These are phyloP conservation scores for Rhagoletis zephyria DNA, from an alignment of 1,140 invertebrate species.

Conservation along the genomic window DNA sequence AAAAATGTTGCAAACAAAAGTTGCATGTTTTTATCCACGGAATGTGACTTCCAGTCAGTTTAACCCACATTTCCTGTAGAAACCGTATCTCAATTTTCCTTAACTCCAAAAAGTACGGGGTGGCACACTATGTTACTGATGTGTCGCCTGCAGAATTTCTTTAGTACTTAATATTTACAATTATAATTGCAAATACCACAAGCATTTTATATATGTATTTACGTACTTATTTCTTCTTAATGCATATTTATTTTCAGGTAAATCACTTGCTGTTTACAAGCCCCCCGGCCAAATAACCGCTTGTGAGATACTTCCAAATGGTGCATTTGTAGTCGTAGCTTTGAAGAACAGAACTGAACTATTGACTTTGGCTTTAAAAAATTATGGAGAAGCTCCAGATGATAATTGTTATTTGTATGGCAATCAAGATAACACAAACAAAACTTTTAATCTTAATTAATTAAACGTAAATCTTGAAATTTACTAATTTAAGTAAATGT, in stretches of 20 bases:
- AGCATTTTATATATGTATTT: neutral
- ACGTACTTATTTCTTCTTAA: conserved; percentile 11
- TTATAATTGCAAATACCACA: no score
- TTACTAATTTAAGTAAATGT: neutral
- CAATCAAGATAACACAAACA: conserved; percentile 71
- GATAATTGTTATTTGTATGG: conserved; percentile 69
- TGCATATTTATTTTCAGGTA: conserved; percentile 75
- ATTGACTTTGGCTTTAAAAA: conserved; percentile 78
- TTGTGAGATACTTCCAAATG: conserved; percentile 83
- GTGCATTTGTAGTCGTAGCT: conserved; percentile 81
- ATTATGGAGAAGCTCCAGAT: conserved; percentile 70
- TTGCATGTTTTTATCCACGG: no score
- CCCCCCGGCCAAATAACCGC: conserved; percentile 83
- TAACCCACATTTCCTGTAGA: no score
- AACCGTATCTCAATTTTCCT: no score
- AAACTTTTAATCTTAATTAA: conserved; percentile 67
- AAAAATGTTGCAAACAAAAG: no score
- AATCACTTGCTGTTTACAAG: conserved; percentile 83
- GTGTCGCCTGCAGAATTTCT: no score
- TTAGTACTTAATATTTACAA: no score
- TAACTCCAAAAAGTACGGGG: no score
- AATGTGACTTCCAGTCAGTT: no score
- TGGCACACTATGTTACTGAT: no score
- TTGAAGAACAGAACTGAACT: conserved; percentile 78
- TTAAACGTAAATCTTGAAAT: neutral